These are phyloP conservation scores for Volucella inanis DNA, from an alignment of 2,888 invertebrate species.

Conservation along the genomic window DNA sequence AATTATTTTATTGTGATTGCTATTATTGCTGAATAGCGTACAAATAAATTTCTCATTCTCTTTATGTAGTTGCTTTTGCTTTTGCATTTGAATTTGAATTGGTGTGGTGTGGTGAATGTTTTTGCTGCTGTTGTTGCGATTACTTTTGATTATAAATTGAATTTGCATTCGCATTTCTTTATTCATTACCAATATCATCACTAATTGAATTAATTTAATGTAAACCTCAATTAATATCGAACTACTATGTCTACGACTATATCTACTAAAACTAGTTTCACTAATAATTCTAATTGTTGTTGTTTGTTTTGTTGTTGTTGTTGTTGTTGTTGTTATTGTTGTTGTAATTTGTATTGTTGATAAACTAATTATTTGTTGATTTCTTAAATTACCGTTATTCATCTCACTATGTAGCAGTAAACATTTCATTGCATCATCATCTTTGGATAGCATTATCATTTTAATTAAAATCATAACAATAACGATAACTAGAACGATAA, in stretches of 20 bases:
- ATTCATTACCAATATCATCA: conserved; percentile 66
- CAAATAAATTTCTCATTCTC: conserved; percentile 14
- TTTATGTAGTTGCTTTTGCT: too few species aligned
- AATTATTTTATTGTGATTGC: conserved; percentile 45
- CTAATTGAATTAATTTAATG: conserved; percentile 74
- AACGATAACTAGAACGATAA: conserved; percentile 12
- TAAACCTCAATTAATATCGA: conserved; percentile 73
- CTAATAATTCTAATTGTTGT: conserved; percentile 41
- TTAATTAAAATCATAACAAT: conserved; percentile 1
- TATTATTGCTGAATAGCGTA: conserved; percentile 62
- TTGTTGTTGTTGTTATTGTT: conserved; percentile 6
- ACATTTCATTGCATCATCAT: conserved; percentile 55
- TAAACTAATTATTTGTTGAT: conserved; percentile 56
- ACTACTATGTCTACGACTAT: conserved; percentile 58
- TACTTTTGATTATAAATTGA: conserved; percentile 67
- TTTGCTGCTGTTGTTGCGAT: conserved; percentile 43
- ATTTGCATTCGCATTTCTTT: conserved; percentile 40
- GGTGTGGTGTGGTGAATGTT: conserved; percentile 29
- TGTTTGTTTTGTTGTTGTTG: neutral
- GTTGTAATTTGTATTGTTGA: conserved; percentile 38
- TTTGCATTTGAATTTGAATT: conserved; percentile 1
- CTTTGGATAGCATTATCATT: conserved; percentile 54
- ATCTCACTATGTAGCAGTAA: conserved; percentile 70
- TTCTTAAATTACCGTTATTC: conserved; percentile 60
- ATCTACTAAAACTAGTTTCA: conserved; percentile 41